A percentile compares a stretch with the other conserved stretches of the same genome.
phyloP scores from a whole-genome alignment of 2,888 invertebrate genomes.

The Himalopsyche tibetana region DNA sequence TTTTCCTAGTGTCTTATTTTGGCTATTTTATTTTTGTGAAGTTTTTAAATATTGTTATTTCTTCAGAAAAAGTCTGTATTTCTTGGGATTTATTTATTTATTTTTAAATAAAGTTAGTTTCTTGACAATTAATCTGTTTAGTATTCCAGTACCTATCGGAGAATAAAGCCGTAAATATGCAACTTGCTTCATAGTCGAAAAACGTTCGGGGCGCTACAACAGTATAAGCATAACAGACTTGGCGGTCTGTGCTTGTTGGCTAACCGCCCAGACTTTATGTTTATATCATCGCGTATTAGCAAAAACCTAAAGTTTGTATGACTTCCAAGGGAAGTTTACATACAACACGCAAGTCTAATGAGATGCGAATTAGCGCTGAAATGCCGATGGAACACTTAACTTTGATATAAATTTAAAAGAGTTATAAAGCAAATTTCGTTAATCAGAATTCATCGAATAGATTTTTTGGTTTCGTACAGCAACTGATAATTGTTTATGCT shows the following conservation, averaged over 20 bases:
- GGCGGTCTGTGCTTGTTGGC: conserved; percentile 13
- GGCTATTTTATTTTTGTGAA: too few species aligned
- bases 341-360: neutral
- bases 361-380: conserved; percentile 22
- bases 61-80: too few species aligned
- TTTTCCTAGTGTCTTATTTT: too few species aligned
- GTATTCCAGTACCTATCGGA: neutral
- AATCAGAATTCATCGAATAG: too few species aligned
- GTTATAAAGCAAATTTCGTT: too few species aligned
- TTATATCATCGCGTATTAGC: conserved; percentile 16
- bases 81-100: too few species aligned
- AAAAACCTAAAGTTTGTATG: conserved; percentile 29
- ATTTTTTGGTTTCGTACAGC: too few species aligned
- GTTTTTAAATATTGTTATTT: too few species aligned
- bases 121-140: neutral
- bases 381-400: too few species aligned
- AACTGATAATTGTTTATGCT: too few species aligned
- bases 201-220: neutral
- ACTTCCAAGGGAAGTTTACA: neutral
- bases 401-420: too few species aligned
- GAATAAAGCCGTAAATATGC: neutral
- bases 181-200: conserved; percentile 2
- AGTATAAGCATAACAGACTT: neutral
- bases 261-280: neutral
- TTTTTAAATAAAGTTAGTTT: neutral